phyloP scores from a whole-genome alignment of 2,113 vertebrate genomes.

The Ctenodactylus gundi region DNA sequence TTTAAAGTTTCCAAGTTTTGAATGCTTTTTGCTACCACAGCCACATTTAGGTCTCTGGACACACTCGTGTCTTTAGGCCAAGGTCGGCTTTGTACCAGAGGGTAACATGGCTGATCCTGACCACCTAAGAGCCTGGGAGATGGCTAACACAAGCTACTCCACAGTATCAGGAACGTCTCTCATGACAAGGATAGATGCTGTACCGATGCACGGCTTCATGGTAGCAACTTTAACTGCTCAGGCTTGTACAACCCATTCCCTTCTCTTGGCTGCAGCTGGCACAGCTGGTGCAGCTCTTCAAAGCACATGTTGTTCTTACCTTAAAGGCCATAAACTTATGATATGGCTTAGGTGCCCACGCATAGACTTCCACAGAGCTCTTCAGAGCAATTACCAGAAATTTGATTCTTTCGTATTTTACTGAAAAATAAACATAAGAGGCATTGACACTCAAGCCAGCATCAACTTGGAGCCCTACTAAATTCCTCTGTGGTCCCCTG shows the following conservation, averaged over 20 bases:
- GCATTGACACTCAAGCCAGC: conserved; percentile 54
- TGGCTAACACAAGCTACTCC: not conserved
- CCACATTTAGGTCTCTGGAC: not conserved
- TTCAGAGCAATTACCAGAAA: conserved; percentile 99
- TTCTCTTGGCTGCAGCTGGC: not conserved
- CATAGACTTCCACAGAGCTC: conserved; percentile 99
- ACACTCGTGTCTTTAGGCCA: not conserved
- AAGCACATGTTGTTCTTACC: conserved; percentile 82
- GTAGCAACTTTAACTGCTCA: not conserved
- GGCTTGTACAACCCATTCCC: not conserved
- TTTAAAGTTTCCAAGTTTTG: not conserved
- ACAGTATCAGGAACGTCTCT: not conserved
- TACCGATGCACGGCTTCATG: not conserved
- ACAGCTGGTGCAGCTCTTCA: not conserved
- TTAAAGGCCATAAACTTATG: conserved; percentile 99
- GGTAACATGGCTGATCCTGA: not conserved
- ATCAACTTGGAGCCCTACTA: conserved; percentile 3
- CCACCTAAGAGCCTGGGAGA: not conserved
- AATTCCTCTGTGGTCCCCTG: not conserved
- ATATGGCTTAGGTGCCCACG: conserved; percentile 99
- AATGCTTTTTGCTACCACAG: not conserved
- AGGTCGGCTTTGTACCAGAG: not conserved
- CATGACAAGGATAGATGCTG: not conserved
- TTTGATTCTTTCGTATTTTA: conserved; percentile 99
- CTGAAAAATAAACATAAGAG: conserved; percentile 82